phyloP scores from a whole-genome alignment of 2,113 vertebrate genomes.

The Corythaeola cristata region DNA sequence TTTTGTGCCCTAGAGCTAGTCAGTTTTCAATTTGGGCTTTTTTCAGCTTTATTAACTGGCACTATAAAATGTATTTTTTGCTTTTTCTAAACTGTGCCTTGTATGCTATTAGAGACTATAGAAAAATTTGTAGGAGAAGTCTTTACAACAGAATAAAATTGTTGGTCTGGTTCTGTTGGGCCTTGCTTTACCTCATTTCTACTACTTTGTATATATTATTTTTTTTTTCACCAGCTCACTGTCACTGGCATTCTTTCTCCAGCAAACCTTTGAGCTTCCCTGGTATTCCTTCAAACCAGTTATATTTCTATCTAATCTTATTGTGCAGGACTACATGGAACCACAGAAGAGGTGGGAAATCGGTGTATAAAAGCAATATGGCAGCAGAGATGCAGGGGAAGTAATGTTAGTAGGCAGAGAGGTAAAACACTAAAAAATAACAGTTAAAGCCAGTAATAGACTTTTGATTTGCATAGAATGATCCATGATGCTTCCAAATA shows the following conservation, averaged over 20 bases:
- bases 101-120: neutral
- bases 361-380: neutral
- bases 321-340: neutral
- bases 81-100: neutral
- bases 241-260: neutral
- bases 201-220: neutral
- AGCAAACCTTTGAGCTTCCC: neutral
- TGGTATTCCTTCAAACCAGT: neutral
- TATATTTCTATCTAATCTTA: neutral
- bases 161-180: neutral
- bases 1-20: neutral
- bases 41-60: neutral
- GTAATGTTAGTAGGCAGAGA: neutral
- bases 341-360: neutral
- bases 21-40: neutral
- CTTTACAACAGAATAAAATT: neutral
- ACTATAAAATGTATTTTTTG: neutral
- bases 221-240: neutral
- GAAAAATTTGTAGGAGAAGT: neutral
- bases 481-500: neutral
- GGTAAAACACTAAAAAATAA: neutral
- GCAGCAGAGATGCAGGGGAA: neutral
- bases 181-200: neutral
- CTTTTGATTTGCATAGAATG: neutral
- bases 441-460: neutral